phyloP scores from a whole-genome alignment of 2,113 vertebrate species.

The Solenodon paradoxus region DNA sequence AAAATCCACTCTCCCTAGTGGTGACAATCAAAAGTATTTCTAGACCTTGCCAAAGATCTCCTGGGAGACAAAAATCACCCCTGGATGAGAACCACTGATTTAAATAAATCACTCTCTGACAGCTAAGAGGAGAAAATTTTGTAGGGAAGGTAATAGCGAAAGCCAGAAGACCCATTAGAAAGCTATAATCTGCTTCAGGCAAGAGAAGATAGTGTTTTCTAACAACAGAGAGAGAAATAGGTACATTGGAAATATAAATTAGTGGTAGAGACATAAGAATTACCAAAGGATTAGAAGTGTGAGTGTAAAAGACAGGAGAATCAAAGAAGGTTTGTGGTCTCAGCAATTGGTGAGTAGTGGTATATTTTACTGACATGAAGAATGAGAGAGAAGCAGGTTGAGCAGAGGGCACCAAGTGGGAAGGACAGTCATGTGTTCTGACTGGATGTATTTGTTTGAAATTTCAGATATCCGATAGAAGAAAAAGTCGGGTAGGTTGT shows the following conservation, averaged over 20 bases:
- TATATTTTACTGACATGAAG: neutral
- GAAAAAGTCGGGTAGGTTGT: neutral
- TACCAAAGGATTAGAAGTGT: neutral
- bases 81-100: neutral
- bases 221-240: neutral
- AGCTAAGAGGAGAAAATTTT: neutral
- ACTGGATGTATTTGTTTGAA: neutral
- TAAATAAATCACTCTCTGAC: neutral
- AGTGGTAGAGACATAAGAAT: neutral
- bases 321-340: neutral
- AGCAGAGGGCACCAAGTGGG: neutral
- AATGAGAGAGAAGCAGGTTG: neutral
- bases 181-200: neutral
- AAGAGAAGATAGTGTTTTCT: neutral
- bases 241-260: neutral
- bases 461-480: neutral
- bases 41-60: neutral
- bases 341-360: neutral
- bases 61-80: neutral
- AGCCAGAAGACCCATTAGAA: neutral
- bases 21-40: neutral
- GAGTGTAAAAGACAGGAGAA: neutral
- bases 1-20: neutral
- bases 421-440: fast-evolving
- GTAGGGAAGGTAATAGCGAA: neutral